These are phyloP conservation scores for Styela clava DNA, from an alignment of 23 tunicate species.

Conservation along the genomic window DNA sequence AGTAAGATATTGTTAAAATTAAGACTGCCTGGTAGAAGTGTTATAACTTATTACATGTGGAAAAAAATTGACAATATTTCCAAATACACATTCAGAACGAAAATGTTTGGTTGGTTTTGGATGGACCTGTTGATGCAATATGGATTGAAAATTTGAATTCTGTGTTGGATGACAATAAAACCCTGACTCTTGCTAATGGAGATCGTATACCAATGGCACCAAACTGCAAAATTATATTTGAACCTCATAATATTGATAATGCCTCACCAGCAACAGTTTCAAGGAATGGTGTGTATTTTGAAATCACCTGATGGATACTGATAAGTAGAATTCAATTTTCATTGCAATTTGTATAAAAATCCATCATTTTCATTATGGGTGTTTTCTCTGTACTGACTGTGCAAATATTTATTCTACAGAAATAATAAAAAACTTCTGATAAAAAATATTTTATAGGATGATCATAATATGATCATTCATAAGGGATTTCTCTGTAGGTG, in stretches of 20 bases:
- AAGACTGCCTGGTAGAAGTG: too few relatives aligned
- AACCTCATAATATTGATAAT: conserved; percentile 97
- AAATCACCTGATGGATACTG: not conserved
- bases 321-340: not conserved
- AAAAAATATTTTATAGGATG: too few relatives aligned
- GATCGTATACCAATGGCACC: conserved; percentile 99
- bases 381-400: too few relatives aligned
- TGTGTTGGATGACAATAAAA: conserved; percentile 94
- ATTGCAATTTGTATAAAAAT: not conserved
- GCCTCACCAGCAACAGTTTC: conserved; percentile 99
- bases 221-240: conserved; percentile 87
- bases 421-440: too few relatives aligned
- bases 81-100: conserved; percentile 63
- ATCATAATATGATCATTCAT: too few relatives aligned
- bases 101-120: conserved; percentile 94
- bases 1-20: too few relatives aligned
- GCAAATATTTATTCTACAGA: too few relatives aligned
- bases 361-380: too few relatives aligned
- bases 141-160: conserved; percentile 98
- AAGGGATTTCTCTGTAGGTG: too few relatives aligned
- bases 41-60: too few relatives aligned
- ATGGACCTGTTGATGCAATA: conserved; percentile 98
- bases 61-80: too few relatives aligned
- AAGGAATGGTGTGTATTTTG: conserved; percentile 58
- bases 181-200: conserved; percentile 93